A percentile compares a stretch with the other conserved stretches of the same genome.
phyloP scores from a whole-genome alignment of 2,113 vertebrate genomes.

The Hyla sarda region DNA sequence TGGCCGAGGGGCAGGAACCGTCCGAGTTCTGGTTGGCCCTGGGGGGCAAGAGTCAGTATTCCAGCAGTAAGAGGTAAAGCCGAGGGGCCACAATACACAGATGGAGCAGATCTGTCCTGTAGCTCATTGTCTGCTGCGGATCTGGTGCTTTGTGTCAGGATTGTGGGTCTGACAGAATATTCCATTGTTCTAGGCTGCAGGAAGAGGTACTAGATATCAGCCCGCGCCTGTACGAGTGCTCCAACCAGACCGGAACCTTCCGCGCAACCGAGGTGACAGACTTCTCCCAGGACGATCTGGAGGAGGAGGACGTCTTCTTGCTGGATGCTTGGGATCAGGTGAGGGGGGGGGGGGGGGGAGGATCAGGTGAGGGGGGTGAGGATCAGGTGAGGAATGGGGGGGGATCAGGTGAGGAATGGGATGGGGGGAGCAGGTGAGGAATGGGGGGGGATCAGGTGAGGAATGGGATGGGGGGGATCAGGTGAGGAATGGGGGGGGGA shows the following conservation, averaged over 20 bases:
- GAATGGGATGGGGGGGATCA: too few relatives aligned
- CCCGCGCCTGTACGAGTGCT: constrained; percentile 86
- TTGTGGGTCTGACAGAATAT: too few relatives aligned
- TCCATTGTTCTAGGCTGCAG: constrained; percentile 73
- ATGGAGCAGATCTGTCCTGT: too few relatives aligned
- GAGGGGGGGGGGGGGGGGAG: background rate
- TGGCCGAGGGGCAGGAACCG: constrained; percentile 88
- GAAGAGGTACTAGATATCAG: constrained; percentile 69
- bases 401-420: too few relatives aligned
- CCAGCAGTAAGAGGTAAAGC: constrained; percentile 80
- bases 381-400: too few relatives aligned
- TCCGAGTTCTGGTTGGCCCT: constrained; percentile 84
- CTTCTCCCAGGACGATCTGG: constrained; percentile 84
- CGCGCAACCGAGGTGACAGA: constrained; percentile 80
- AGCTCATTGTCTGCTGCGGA: too few relatives aligned
- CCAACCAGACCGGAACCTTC: constrained; percentile 84
- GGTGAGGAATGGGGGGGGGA: too few relatives aligned
- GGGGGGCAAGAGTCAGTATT: constrained; percentile 84
- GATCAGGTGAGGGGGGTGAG: too few relatives aligned
- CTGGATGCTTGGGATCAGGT: constrained; percentile 88
- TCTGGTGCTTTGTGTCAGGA: too few relatives aligned
- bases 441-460: too few relatives aligned
- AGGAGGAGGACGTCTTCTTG: constrained; percentile 82
- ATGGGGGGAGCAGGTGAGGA: too few relatives aligned
- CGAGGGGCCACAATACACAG: too few relatives aligned